Conservation (phyloP, 1,140 invertebrate genomes). For the Caerostris extrusa region DNA sequence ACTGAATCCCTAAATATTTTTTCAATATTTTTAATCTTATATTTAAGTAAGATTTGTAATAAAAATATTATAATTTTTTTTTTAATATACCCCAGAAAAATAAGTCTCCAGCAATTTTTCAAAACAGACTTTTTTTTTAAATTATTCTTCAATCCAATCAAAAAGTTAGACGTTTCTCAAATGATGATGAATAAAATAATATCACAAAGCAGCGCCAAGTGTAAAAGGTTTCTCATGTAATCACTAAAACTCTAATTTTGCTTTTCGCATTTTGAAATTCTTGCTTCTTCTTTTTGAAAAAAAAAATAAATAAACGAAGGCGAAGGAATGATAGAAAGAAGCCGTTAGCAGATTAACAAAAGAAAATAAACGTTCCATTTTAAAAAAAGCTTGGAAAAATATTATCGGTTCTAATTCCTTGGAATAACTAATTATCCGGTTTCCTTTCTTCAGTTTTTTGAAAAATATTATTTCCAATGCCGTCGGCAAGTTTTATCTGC, state of each 20-base stretch:
- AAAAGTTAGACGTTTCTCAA: background rate
- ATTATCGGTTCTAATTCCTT: constrained; percentile 50
- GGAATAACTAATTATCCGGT: constrained; percentile 40
- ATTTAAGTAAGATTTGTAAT: too few species aligned
- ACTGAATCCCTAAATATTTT: too few species aligned
- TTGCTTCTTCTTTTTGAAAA: background rate
- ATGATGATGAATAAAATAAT: background rate
- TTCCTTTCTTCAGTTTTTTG: constrained; percentile 19
- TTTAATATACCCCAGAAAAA: too few species aligned
- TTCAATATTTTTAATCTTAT: too few species aligned
- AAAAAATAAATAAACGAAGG: background rate
- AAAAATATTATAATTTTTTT: too few species aligned
- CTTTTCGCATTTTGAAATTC: background rate
- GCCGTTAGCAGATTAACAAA: constrained; percentile 15
- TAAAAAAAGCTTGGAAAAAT: constrained; percentile 47
- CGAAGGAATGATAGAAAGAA: background rate
- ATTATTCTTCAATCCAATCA: background rate
- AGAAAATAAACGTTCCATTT: constrained; percentile 12
- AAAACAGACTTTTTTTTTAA: background rate
- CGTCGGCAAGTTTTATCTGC: constrained; percentile 36
- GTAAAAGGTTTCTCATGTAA: constrained; percentile 33
- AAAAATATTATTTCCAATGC: constrained; percentile 49
- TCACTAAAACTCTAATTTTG: background rate
- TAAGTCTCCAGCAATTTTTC: background rate
- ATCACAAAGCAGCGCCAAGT: background rate